Base-by-base conservation (phyloP, 1,140 invertebrate genomes). In the Dreissena rostriformis region DNA sequence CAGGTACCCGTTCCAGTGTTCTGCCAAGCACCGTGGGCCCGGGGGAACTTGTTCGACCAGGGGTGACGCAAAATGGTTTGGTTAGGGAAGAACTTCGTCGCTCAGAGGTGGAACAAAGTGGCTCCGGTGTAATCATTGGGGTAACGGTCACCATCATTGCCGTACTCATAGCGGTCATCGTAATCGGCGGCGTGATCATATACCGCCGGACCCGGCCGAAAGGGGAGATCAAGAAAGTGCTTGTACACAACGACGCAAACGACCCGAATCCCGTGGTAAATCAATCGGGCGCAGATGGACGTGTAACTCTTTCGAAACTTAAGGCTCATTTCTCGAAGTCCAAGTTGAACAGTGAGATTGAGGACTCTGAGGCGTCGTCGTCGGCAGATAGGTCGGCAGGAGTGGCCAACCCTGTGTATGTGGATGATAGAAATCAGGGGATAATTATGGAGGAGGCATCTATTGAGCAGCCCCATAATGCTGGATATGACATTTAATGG, bases 311-410 rank as follows among this genome's bases (percentile, higher is more conserved):
- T 0, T 84, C 82, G 11, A 84, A 84, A 39, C 68, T 84, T 51
- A 84, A 84, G 53, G 82, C 82, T n/a, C 82, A 84, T 72, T 84
- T 84, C 70, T 77, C 82, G 26, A 84, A 84, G 52, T 70, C 82
- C 8, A 84, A 84, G 52, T 65, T 72, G 39, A 76, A 65, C 49
- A 51, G 68, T 5, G 66, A 49, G 53, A 67, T 29, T 52, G 53
- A 81, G 17, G 61, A 66, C 28, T 12, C 28, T 15, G 19, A 4
- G 17, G 53, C 24, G 4, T 66, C 39, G n/a, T 19, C 17, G 24
- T 12, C 11, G n/a, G 22, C 57, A 17, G 8, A 39, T 39, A n/a
- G 10, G 19, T 26, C 51, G 17, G 80, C 19, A 8, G 39, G 39
- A 12, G 80, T 82, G n/a, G 67, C 80, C 6, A 82, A 82, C 70